These are phyloP conservation scores for Hyperopisus bebe DNA, from an alignment of 2,113 vertebrate species.

Conservation along the genomic window DNA sequence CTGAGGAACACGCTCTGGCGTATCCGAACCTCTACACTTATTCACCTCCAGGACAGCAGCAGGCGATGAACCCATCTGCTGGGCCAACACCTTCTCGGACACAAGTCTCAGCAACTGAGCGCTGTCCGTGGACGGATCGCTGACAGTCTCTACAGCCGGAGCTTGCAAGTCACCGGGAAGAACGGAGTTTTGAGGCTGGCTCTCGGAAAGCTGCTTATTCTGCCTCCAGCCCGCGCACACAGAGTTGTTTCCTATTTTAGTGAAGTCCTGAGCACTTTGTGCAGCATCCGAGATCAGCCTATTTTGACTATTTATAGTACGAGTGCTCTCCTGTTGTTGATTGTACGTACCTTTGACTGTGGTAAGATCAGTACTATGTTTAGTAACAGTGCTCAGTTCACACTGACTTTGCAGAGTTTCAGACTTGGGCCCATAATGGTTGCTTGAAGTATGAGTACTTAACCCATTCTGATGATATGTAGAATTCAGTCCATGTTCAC, in stretches of 20 bases:
- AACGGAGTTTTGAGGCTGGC: slow-evolving; percentile 22
- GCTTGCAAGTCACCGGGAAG: slow-evolving; percentile 13
- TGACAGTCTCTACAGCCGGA: slow-evolving; percentile 1
- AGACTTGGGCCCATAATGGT: slow-evolving; percentile 21
- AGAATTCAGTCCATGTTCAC: slow-evolving; percentile 21
- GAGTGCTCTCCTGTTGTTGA: background rate
- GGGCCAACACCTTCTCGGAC: slow-evolving; percentile 29
- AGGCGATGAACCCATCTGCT: slow-evolving; percentile 29
- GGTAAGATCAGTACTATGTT: background rate
- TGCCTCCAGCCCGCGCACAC: background rate
- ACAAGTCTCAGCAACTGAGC: slow-evolving; percentile 19
- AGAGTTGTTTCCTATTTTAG: slow-evolving; percentile 15
- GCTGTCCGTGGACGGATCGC: slow-evolving; percentile 1
- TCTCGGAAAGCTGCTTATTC: slow-evolving; percentile 30
- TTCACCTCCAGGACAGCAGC: slow-evolving; percentile 30
- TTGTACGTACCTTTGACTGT: background rate
- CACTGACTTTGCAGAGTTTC: background rate
- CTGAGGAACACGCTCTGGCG: slow-evolving; percentile 42
- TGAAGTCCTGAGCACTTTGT: slow-evolving; percentile 22
- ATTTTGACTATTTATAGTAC: background rate
- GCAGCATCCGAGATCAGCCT: slow-evolving; percentile 21
- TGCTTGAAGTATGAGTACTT: slow-evolving; percentile 25
- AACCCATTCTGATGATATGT: background rate
- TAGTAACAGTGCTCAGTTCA: slow-evolving; percentile 24
- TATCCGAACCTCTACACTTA: slow-evolving; percentile 39